Base-by-base conservation (phyloP, 2,797 vertebrate genomes). In the Pogonophryne albipinna region DNA sequence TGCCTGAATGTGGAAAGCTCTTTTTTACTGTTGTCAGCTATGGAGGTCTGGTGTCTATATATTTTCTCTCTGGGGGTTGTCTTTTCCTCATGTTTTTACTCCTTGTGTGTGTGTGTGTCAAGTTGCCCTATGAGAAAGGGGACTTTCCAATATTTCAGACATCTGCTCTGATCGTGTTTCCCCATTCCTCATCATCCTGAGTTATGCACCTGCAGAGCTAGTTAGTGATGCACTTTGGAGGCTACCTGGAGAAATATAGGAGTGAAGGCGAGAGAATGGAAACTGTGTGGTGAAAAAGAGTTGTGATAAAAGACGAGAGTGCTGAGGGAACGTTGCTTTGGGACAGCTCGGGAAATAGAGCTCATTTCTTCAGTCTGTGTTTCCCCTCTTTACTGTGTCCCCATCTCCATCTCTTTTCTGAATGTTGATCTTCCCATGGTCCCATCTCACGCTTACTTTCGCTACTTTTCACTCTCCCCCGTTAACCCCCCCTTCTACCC, bases 191-290 rank as follows among this genome's bases (percentile, higher is more conserved):
- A 11, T 63, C 17, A 17, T 41, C 72, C 63, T 58, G 62, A 68
- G 51, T 53, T 50, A 53, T 78, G 85, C 89, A 87, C 87, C 83
- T 88, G 86, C 57, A 45, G 71, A 74, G 23, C 58, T 55, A 77
- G 61, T 66, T 49, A 10, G n/a, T 11, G 60, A 60, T 73, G 59
- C 49, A 34, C 76, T 66, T 74, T 31, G 16, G 47, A 75, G 51
- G 19, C 57, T 76, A 60, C 55, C 27, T 78, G 42, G 13, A n/a
- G 27, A 1, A 27, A 27, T 41, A 51, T 60, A 16, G 3, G 1
- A 16, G 23, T 34, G 3, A 68, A 66, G 20, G 7, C 0, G 0
- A 38, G 1, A 3, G 3, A 53, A 34, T 60, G 20, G 17, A 57
- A 66, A 42, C 10, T 5, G 50, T n/a, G 20, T 6, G 0, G 53